These are phyloP conservation scores for Lepus timidus DNA, from an alignment of 2,113 vertebrate genomes.

Conservation along the genomic window DNA sequence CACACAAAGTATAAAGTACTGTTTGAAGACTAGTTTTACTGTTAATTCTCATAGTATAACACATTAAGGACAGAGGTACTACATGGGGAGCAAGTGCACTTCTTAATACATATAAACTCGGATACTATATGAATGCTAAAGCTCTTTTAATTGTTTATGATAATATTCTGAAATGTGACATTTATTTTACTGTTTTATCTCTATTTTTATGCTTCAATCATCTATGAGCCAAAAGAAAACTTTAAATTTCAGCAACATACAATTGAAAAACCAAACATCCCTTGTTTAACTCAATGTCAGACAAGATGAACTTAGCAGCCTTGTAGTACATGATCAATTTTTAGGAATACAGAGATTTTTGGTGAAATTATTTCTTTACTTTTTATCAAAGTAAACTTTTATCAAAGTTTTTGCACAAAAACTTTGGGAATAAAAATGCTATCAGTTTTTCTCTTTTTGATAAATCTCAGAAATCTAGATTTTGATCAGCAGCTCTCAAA, in stretches of 20 bases:
- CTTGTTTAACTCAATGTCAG: not conserved
- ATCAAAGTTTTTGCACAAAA: not conserved
- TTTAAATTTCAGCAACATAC: conserved; percentile 22
- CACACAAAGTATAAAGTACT: too few relatives aligned
- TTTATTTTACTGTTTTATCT: conserved; percentile 45
- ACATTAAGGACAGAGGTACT: too few relatives aligned
- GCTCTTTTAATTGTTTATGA: not conserved
- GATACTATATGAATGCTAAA: conserved; percentile 6
- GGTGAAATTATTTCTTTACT: conserved; percentile 49
- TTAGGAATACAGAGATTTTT: not conserved
- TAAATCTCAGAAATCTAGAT: conserved; percentile 21
- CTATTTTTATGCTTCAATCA: conserved; percentile 19
- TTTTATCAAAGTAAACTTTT: not conserved
- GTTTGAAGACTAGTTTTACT: too few relatives aligned
- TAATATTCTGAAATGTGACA: not conserved
- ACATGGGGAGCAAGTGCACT: not conserved
- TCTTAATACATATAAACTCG: not conserved
- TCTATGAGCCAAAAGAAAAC: conserved; percentile 49
- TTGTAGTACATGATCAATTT: not conserved
- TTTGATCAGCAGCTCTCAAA: not conserved
- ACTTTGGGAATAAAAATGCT: not conserved
- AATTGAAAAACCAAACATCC: conserved; percentile 21
- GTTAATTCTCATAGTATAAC: too few relatives aligned
- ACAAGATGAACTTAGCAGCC: not conserved
- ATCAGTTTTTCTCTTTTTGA: not conserved